Conservation (phyloP, 1,140 invertebrate genomes). For the Psilanteris sp. region DNA sequence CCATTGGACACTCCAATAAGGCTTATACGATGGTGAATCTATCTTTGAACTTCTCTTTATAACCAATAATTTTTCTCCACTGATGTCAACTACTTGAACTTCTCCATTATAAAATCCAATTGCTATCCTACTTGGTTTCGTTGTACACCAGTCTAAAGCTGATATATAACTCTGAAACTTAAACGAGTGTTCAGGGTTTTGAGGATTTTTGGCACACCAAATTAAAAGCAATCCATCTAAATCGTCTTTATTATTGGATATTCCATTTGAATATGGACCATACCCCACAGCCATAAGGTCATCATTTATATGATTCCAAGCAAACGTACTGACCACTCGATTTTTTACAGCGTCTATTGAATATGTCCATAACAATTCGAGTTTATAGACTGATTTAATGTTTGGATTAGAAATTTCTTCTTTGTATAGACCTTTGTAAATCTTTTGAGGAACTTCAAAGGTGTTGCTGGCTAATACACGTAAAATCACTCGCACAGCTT, state of each 20-base stretch:
- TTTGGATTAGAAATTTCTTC: conserved; percentile 82
- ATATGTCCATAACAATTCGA: conserved; percentile 84
- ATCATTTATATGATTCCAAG: conserved; percentile 83
- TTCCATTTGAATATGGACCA: conserved; percentile 70
- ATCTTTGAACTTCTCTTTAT: conserved; percentile 80
- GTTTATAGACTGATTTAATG: conserved; percentile 83
- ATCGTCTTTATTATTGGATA: conserved; percentile 67
- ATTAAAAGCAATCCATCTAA: conserved; percentile 86
- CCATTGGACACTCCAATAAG: no score
- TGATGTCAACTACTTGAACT: conserved; percentile 87
- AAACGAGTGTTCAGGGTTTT: conserved; percentile 87
- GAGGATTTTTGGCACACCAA: conserved; percentile 93
- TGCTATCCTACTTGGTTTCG: conserved; percentile 85
- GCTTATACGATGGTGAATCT: conserved; percentile 82
- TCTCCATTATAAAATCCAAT: conserved; percentile 89
- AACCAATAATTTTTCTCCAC: conserved; percentile 77
- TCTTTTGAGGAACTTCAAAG: conserved; percentile 83
- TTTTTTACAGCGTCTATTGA: conserved; percentile 75
- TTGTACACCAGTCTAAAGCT: conserved; percentile 85
- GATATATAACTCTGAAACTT: conserved; percentile 85
- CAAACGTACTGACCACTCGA: conserved; percentile 81
- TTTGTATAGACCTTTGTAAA: conserved; percentile 83
- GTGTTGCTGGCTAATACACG: conserved; percentile 85
- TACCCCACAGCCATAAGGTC: conserved; percentile 87
- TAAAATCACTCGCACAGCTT: conserved; percentile 83